Conservation (phyloP, 1,140 invertebrate species). For the Ceratina australensis region DNA sequence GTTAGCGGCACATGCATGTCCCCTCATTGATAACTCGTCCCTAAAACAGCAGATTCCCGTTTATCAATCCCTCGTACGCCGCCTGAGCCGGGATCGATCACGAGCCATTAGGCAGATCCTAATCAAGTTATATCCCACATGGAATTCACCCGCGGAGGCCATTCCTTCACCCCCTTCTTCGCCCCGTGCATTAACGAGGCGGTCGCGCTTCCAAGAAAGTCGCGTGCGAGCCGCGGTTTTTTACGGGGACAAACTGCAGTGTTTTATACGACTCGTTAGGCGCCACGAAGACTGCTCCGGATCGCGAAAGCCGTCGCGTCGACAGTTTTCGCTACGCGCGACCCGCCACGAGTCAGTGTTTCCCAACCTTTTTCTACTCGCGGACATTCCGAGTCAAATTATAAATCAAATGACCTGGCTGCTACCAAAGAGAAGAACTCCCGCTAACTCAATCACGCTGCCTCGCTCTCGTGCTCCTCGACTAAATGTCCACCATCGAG, state of each 20-base stretch:
- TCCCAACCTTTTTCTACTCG: no score
- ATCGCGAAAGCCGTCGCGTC: constrained; percentile 50
- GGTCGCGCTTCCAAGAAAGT: constrained; percentile 42
- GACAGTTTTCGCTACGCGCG: constrained; percentile 31
- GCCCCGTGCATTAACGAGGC: constrained; percentile 30
- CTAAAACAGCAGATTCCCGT: constrained; percentile 2
- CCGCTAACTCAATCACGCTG: no score
- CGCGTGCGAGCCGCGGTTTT: constrained; percentile 46
- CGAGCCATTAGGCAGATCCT: constrained; percentile 34
- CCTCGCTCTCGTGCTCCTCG: no score
- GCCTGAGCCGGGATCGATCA: constrained; percentile 5
- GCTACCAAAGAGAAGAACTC: no score
- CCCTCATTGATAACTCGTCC: background rate
- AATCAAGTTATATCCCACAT: constrained; percentile 18
- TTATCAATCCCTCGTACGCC: background rate
- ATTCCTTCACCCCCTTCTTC: constrained; percentile 30
- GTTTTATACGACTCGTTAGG: constrained; percentile 60
- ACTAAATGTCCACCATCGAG: no score
- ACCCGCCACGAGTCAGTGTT: background rate
- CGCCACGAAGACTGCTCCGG: constrained; percentile 54
- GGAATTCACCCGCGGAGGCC: constrained; percentile 14
- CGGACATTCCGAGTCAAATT: no score
- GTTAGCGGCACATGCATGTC: no score
- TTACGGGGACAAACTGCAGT: constrained; percentile 37
- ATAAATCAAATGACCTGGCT: no score